Base-by-base conservation (phyloP, 1,140 invertebrate genomes). In the Episyrphus balteatus region DNA sequence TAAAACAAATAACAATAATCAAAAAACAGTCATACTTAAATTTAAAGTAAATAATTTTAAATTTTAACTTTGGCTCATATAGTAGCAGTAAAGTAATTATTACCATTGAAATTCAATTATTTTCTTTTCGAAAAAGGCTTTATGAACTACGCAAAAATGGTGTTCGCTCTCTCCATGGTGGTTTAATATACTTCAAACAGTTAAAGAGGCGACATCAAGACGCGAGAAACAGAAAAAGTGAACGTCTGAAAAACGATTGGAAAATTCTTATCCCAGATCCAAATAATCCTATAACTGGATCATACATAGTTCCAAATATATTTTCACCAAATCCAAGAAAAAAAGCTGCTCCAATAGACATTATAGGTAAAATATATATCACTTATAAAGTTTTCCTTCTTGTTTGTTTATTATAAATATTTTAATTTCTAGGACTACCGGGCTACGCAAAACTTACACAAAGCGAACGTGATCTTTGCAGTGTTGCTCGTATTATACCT, bases 391-490 rank as follows among this genome's bases (percentile, higher is more conserved):
- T 32, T 45, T 19, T 21, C 5, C 6, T 15, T 8, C 7, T 43
- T 9, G 8, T 15, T 19, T 38, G 33, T 30, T 21, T 15, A n/a
- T n/a, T n/a, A n/a, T n/a, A 18, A 15, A 30, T 44, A 3, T 9
- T 34, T 18, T 32, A 0, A 10, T 37, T 92, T 53, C 57, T 75
- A 46, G 84, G 84, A 46, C 64, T 92, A 43, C 86, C 88, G 11
- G 83, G 83, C 1, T 92, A 82, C 61, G 81, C 88, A 15, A 80
- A 82, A 54, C 68, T 95, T n/a, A 76, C 70, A 10, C 57, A 73
- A 0, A 74, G 75, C 37, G 91, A 94, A 65, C 81, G 73, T 55
- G 78, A 83, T 31, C 67, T 93, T 5, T 92, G 89, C 63, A 83
- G 87, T 1, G 73, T 68, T 26, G 70, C 80, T 2, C 76, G 90